phyloP scores from a whole-genome alignment of 2,113 vertebrate genomes.

The Riparia riparia region DNA sequence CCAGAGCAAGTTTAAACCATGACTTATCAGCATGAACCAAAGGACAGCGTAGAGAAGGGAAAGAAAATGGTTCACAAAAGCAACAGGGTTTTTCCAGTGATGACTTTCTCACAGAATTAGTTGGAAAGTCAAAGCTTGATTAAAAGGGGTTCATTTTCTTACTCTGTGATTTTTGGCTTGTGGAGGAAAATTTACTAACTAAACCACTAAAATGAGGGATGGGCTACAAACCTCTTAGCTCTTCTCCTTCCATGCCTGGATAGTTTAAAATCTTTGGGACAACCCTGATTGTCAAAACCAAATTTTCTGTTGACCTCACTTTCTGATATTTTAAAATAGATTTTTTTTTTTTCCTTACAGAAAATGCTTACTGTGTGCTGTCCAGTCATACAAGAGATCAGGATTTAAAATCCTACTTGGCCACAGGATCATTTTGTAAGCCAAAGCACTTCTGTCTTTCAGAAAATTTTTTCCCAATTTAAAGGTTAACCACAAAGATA shows the following conservation, averaged over 20 bases:
- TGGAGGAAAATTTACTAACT: neutral
- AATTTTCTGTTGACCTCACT: neutral
- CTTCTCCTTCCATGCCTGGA: neutral
- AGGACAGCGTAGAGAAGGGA: neutral
- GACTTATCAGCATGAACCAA: neutral
- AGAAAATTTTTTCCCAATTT: neutral
- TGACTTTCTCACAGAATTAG: neutral
- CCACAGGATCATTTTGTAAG: neutral
- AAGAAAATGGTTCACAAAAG: neutral
- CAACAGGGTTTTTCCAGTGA: neutral
- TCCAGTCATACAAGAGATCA: neutral
- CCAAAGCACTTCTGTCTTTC: neutral
- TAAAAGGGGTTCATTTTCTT: neutral
- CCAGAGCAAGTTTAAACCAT: neutral
- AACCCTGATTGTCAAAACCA: neutral
- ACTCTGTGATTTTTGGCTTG: neutral
- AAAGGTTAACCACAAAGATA: neutral
- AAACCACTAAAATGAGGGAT: neutral
- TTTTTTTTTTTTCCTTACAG: fast-evolving
- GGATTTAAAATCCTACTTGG: neutral
- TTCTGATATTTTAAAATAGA: neutral
- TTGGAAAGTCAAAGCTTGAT: neutral
- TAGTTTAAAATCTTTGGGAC: neutral
- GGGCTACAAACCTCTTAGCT: neutral
- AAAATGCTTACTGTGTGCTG: neutral